A percentile compares a stretch with the other conserved stretches of the same genome.
Evolutionary conservation across 2,888 invertebrate genomes (phyloP).

Genomic region (Drosophila merina): DNA sequence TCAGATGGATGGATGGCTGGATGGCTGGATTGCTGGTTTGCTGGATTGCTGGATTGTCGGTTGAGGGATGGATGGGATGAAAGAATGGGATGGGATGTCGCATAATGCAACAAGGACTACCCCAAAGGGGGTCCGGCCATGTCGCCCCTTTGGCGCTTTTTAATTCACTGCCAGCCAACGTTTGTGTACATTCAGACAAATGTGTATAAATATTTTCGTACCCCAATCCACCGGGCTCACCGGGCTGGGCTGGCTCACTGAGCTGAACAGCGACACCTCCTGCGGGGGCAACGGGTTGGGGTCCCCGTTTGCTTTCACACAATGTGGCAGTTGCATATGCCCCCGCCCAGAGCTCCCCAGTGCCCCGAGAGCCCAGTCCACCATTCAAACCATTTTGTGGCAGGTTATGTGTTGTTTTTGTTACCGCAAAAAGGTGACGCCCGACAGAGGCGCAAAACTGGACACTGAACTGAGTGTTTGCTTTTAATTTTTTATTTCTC

Average conservation of each 20-base stretch:
- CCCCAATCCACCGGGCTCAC: constrained; percentile 14
- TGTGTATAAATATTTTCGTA: constrained; percentile 60
- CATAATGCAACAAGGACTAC: constrained; percentile 13
- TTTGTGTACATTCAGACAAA: constrained; percentile 27
- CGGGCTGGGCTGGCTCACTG: constrained; percentile 20
- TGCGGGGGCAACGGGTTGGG: constrained; percentile 1
- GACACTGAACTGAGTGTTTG: constrained; percentile 53
- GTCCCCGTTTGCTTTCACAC: too few relatives aligned
- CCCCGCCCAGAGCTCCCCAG: not conserved
- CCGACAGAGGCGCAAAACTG: constrained; percentile 13
- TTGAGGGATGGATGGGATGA: too few relatives aligned
- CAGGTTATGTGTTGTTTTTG: constrained; percentile 23
- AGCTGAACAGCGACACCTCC: constrained; percentile 56
- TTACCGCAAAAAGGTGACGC: constrained; percentile 61
- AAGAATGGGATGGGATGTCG: not conserved
- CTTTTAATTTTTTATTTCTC: constrained; percentile 68
- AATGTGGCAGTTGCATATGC: constrained; percentile 9
- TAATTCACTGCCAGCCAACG: constrained; percentile 56
- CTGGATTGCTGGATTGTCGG: not conserved
- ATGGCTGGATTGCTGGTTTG: not conserved
- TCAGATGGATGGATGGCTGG: constrained; percentile 6
- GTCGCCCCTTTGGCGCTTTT: constrained; percentile 56
- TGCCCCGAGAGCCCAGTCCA: not conserved
- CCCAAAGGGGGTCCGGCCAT: constrained; percentile 29
- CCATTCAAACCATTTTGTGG: constrained; percentile 1